Conservation (phyloP, 1,140 invertebrate genomes). For the Ceratoteleas bidentatus region DNA sequence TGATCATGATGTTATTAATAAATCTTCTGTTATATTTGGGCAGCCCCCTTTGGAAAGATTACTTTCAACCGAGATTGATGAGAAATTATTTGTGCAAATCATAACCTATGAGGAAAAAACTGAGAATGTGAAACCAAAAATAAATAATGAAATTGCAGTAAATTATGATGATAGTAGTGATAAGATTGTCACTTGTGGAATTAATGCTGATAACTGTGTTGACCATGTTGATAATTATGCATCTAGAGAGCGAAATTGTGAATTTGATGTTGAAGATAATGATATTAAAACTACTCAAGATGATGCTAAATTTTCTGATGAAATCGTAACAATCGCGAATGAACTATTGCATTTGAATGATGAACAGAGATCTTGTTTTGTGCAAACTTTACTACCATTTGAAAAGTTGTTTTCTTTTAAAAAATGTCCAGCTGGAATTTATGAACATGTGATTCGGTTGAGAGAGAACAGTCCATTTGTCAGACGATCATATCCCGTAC, state of each 20-base stretch:
- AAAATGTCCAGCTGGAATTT: not conserved
- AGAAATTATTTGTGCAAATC: slow-evolving; percentile 7
- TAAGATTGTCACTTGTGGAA: not conserved
- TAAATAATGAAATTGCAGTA: not conserved
- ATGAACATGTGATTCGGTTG: not conserved
- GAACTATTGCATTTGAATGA: no score
- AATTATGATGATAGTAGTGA: no score
- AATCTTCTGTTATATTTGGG: not conserved
- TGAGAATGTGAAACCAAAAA: not conserved
- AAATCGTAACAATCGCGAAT: no score
- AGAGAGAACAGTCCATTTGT: not conserved
- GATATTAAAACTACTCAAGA: no score
- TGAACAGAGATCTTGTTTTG: no score
- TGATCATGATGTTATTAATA: not conserved
- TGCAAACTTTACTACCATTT: not conserved
- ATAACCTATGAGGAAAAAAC: not conserved
- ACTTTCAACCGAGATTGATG: not conserved
- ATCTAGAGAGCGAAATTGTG: no score
- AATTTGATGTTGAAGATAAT: no score
- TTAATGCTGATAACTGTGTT: not conserved
- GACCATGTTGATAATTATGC: no score
- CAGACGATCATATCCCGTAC: not conserved
- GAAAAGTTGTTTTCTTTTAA: slow-evolving; percentile 2
- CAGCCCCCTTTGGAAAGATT: not conserved
- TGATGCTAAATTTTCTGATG: no score